phyloP scores from a whole-genome alignment of 2,888 invertebrate genomes.

The Germaria angustata region DNA sequence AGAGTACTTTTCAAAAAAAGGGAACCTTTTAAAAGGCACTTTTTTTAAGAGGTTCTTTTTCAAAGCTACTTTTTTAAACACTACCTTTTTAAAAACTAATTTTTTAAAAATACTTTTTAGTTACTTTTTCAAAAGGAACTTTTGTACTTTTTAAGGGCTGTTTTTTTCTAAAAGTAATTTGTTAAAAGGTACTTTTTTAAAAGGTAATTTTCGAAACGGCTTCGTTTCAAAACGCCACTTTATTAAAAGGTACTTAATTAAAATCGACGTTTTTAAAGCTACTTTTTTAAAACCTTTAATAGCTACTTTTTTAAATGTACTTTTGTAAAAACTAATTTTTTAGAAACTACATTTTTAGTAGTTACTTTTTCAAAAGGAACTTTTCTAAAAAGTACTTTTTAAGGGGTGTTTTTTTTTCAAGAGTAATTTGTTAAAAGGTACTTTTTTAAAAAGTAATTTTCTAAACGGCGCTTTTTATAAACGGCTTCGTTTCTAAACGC shows the following conservation, averaged over 20 bases:
- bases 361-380: not conserved
- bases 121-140: no score
- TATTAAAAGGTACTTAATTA: not conserved
- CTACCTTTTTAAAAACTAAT: no score
- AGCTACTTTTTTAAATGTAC: not conserved
- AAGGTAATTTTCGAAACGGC: not conserved
- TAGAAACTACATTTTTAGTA: not conserved
- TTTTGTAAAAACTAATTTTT: not conserved
- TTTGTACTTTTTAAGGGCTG: no score
- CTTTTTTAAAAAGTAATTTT: no score
- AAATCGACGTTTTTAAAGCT: not conserved
- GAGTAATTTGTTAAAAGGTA: no score
- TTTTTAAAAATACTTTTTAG: no score
- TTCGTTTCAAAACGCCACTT: not conserved
- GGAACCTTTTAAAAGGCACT: no score
- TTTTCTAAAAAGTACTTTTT: not conserved
- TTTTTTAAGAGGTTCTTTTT: no score
- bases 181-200: not conserved
- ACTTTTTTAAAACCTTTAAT: not conserved
- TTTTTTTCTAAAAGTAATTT: no score
- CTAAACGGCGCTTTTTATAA: not conserved
- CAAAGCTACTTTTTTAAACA: no score
- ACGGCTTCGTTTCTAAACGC: not conserved
- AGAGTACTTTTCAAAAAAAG: no score
- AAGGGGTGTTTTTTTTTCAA: not conserved